Evolutionary conservation across 2,797 vertebrate species (phyloP).

Genomic region (Sebastes oblongus): DNA sequence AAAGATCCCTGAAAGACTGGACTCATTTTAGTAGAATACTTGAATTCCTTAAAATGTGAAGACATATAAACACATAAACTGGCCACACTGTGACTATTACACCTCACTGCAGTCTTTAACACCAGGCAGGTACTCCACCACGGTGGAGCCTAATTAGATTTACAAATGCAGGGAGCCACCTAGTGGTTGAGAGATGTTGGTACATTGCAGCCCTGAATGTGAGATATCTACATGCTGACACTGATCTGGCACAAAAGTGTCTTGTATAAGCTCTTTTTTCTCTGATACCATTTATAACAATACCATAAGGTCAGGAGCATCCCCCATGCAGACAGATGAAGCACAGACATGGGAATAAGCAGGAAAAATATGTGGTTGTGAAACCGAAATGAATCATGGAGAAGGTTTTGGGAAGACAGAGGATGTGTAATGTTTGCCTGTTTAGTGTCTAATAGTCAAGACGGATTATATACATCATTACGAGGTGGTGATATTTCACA

Average conservation of each 20-base stretch:
- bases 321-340: slow-evolving; percentile 15
- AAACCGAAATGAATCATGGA: slow-evolving; percentile 39
- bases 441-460: slow-evolving; percentile 17
- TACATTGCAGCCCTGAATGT: background rate
- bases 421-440: slow-evolving; percentile 18
- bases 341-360: slow-evolving; percentile 27
- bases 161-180: slow-evolving; percentile 45
- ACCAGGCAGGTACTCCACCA: background rate
- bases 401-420: slow-evolving; percentile 10
- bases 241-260: background rate
- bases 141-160: slow-evolving; percentile 5
- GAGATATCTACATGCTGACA: slow-evolving; percentile 1
- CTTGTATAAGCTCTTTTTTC: background rate
- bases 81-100: background rate
- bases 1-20: slow-evolving; percentile 3
- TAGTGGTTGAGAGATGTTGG: slow-evolving; percentile 30
- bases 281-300: slow-evolving; percentile 24
- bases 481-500: background rate
- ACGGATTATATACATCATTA: slow-evolving; percentile 12
- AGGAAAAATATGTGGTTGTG: slow-evolving; percentile 37
- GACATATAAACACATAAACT: background rate
- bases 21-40: slow-evolving; percentile 7
- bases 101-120: background rate
- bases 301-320: slow-evolving; percentile 26
- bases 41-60: background rate